A percentile compares a stretch with the other conserved stretches of the same genome.
phyloP scores from a whole-genome alignment of 2,797 vertebrate species.

The Coccyzus lansbergi region DNA sequence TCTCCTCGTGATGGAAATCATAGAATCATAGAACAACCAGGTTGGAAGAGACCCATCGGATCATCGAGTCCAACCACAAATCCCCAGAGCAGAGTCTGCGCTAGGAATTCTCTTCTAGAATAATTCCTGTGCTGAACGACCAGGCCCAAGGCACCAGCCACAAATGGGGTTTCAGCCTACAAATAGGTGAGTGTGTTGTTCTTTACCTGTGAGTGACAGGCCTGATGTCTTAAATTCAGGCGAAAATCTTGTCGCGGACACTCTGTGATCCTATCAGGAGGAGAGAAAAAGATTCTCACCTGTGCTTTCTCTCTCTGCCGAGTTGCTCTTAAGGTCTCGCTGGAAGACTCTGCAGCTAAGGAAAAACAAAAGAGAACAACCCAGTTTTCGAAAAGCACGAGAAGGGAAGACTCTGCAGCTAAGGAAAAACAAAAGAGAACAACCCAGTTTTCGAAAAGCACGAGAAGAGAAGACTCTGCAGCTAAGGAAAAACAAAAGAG shows the following conservation, averaged over 20 bases:
- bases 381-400: background rate
- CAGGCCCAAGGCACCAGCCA: background rate
- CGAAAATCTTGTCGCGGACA: background rate
- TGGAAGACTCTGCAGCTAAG: slow-evolving; percentile 75
- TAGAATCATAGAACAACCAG: too few relatives aligned
- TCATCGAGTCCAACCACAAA: too few relatives aligned
- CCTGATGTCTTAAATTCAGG: background rate
- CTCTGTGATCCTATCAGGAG: background rate
- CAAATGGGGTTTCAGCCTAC: background rate
- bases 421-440: slow-evolving; percentile 5
- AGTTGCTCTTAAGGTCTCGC: slow-evolving; percentile 62
- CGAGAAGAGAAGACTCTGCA: slow-evolving; percentile 78
- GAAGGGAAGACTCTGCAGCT: slow-evolving; percentile 76
- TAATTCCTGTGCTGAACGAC: background rate
- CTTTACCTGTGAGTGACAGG: background rate
- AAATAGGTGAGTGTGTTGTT: background rate
- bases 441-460: background rate
- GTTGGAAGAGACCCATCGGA: too few relatives aligned
- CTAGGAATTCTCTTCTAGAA: background rate
- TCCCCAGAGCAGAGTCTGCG: background rate
- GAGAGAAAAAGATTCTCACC: slow-evolving; percentile 61
- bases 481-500: slow-evolving; percentile 30
- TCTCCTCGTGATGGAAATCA: background rate
- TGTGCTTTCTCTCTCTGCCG: slow-evolving; percentile 53
- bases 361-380: background rate